Conservation (phyloP, 2,113 vertebrate genomes). For the Paedocypris sp. region DNA sequence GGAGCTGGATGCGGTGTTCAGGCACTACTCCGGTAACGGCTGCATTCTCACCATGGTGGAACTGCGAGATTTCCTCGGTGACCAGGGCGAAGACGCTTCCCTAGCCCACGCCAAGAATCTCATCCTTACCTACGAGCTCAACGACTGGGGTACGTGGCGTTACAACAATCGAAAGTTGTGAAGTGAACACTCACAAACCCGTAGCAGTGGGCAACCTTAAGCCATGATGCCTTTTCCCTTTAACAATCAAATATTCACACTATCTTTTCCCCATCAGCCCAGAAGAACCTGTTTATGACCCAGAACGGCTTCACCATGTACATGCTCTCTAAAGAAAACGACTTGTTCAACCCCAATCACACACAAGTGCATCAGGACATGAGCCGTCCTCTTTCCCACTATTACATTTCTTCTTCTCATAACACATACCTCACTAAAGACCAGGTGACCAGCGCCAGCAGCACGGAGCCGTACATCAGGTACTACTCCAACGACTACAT, state of each 20-base stretch:
- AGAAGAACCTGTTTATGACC: slow-evolving; percentile 78
- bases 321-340: slow-evolving; percentile 77
- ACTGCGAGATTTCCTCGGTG: slow-evolving; percentile 79
- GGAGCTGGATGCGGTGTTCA: slow-evolving; percentile 80
- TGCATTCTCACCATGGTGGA: slow-evolving; percentile 68
- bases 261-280: slow-evolving; percentile 60
- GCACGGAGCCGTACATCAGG: slow-evolving; percentile 90
- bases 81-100: slow-evolving; percentile 77
- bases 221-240: no score
- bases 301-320: slow-evolving; percentile 93
- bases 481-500: slow-evolving; percentile 36
- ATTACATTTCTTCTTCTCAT: slow-evolving; percentile 94
- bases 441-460: slow-evolving; percentile 83
- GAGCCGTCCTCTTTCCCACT: slow-evolving; percentile 77
- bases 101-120: slow-evolving; percentile 60
- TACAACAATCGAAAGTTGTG: no score
- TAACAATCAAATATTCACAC: no score
- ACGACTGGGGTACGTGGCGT: slow-evolving; percentile 71
- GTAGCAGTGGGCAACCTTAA: no score
- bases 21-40: slow-evolving; percentile 74
- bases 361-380: slow-evolving; percentile 78
- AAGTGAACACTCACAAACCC: no score
- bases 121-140: slow-evolving; percentile 76
- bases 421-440: slow-evolving; percentile 91
- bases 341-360: slow-evolving; percentile 73